phyloP scores from a whole-genome alignment of 2,888 invertebrate species.

The Elegia similella region DNA sequence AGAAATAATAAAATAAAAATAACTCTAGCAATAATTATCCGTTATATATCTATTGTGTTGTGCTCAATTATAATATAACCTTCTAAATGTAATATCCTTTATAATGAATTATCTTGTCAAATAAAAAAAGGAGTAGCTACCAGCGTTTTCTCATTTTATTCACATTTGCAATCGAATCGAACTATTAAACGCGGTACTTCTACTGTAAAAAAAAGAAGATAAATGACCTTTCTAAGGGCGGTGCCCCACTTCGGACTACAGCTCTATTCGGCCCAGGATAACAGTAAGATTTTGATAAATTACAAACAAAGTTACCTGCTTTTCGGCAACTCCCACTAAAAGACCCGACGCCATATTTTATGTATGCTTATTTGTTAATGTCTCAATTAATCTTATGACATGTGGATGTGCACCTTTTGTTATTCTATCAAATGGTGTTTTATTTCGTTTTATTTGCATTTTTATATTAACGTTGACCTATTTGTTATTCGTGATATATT shows the following conservation, averaged over 20 bases:
- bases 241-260: constrained; percentile 47
- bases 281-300: constrained; percentile 69
- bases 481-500: background rate
- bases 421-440: constrained; percentile 41
- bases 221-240: constrained; percentile 55
- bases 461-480: constrained; percentile 49
- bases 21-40: background rate
- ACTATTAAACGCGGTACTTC: constrained; percentile 16
- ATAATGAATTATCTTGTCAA: too few relatives aligned
- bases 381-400: constrained; percentile 70
- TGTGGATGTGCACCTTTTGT: constrained; percentile 52
- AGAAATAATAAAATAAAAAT: background rate
- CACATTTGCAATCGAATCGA: background rate
- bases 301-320: constrained; percentile 63
- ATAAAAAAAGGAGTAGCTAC: background rate
- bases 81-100: too few relatives aligned
- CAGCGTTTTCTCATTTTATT: constrained; percentile 1
- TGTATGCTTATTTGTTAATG: constrained; percentile 69
- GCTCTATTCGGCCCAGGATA: constrained; percentile 66
- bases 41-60: too few relatives aligned
- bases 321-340: constrained; percentile 66
- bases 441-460: constrained; percentile 61
- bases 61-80: too few relatives aligned
- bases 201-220: constrained; percentile 25
- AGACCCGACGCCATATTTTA: constrained; percentile 49